Evolutionary conservation across 1,140 invertebrate genomes (phyloP).

Genomic region (Cepaea nemoralis): DNA sequence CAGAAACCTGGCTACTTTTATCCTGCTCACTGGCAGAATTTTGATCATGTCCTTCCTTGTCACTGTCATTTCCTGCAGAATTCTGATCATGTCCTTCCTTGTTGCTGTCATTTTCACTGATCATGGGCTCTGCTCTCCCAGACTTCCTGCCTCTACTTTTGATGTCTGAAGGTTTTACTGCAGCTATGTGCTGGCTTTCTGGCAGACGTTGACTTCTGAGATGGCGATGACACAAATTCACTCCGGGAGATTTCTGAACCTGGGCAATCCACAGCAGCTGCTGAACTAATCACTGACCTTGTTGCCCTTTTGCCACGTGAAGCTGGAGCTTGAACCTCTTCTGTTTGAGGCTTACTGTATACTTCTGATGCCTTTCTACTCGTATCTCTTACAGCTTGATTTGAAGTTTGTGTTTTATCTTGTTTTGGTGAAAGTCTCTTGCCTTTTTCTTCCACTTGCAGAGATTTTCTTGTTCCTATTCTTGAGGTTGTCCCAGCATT

Average conservation of each 20-base stretch:
- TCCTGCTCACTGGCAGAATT: not conserved
- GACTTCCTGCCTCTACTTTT: not conserved
- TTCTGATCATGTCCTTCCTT: not conserved
- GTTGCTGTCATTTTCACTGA: not conserved
- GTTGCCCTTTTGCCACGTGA: not conserved
- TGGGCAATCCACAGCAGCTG: not conserved
- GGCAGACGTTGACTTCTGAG: not conserved
- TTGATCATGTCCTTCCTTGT: not conserved
- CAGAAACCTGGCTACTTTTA: not conserved
- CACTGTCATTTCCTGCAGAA: not conserved
- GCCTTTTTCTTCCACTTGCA: not conserved
- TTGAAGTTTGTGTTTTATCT: not conserved
- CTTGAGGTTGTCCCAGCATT: not conserved
- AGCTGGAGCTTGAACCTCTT: not conserved
- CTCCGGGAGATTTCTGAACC: not conserved
- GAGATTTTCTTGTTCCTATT: not conserved
- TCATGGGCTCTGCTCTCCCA: not conserved
- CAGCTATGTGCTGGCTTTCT: not conserved
- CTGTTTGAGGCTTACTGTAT: not conserved
- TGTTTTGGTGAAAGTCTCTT: not conserved
- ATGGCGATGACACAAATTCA: not conserved
- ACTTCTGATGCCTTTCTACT: no score
- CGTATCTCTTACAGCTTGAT: no score
- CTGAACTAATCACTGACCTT: not conserved
- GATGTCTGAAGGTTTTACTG: not conserved